Evolutionary conservation across 2,888 invertebrate species (phyloP).

Genomic region (Pyrrhosoma nymphula): DNA sequence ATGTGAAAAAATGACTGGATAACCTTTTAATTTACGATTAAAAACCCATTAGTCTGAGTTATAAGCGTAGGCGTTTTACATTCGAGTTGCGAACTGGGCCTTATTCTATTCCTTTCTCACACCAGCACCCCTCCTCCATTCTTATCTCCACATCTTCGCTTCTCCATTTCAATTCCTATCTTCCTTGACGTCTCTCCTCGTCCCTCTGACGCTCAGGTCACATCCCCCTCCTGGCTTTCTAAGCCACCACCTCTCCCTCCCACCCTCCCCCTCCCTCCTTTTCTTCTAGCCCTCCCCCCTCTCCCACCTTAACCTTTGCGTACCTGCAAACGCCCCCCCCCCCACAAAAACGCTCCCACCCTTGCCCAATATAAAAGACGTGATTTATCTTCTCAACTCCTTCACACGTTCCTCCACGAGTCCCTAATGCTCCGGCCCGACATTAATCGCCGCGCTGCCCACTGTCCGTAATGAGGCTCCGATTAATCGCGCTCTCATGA

Average conservation of each 20-base stretch:
- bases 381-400: conserved; percentile 41
- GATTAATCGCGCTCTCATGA: conserved; percentile 50
- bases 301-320: not conserved
- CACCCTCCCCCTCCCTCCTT: not conserved
- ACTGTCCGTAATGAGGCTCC: conserved; percentile 45
- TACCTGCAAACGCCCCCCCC: not conserved
- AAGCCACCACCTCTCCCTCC: too few relatives aligned
- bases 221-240: not conserved
- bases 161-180: not conserved
- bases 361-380: conserved; percentile 47
- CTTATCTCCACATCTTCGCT: not conserved
- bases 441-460: conserved; percentile 59
- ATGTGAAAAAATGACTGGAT: too few relatives aligned
- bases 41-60: too few relatives aligned
- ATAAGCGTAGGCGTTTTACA: too few relatives aligned
- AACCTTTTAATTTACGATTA: too few relatives aligned
- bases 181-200: not conserved
- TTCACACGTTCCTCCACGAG: conserved; percentile 61
- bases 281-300: not conserved
- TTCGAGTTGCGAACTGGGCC: too few relatives aligned
- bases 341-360: not conserved
- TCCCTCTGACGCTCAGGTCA: not conserved
- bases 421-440: conserved; percentile 52
- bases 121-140: not conserved
- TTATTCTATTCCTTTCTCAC: too few relatives aligned